Base-by-base conservation (phyloP, 2,888 invertebrate genomes). In the Protophormia terraenovae region DNA sequence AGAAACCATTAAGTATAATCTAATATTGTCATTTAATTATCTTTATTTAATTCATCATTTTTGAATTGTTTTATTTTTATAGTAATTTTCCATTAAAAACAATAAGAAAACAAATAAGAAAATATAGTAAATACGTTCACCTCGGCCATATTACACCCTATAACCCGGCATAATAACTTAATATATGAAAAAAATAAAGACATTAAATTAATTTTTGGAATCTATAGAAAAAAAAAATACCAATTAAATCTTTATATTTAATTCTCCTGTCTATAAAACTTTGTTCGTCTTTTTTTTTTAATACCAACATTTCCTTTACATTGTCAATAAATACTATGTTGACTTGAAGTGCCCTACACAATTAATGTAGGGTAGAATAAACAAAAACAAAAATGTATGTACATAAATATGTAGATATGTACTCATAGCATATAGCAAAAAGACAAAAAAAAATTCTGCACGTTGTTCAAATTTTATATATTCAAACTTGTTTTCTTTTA, bases 371-470 rank as follows among this genome's bases (percentile, higher is more conserved):
- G 16, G 47, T 47, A 19, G 19, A 47, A 19, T 47, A 47, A 47
- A 47, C 19, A 47, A 47, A 19, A 47, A 47, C 19, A 47, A 19
- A 41, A 5, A n/a, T 41, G 22, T 66, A 35, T 29, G 8, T 50
- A 32, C 5, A 24, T 55, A 14, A 12, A 62, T 35, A 6, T 38
- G 14, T 22, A 12, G 22, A 10, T 64, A 27, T 16, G 8, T 19
- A 35, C n/a, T 19, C 35, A 45, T 45, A 35, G 50, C 12, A 19
- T 67, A 47, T 29, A 45, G 27, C 45, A 38, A 41, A 29, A 66
- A 27, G 41, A 41, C 16, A 53, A 38, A 64, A n/a, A n/a, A 24
- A 53, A 41, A 62, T 64, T 76, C 35, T 66, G 66, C 73, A 75
- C 60, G 58, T 41, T 62, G 60, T 53, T 62, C 41, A 32, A 45